Percentiles rank a stretch among this genome's conserved stretches.
phyloP scores from a whole-genome alignment of 92 coral and sea anemone species.

The Phenganax stokvisi region DNA sequence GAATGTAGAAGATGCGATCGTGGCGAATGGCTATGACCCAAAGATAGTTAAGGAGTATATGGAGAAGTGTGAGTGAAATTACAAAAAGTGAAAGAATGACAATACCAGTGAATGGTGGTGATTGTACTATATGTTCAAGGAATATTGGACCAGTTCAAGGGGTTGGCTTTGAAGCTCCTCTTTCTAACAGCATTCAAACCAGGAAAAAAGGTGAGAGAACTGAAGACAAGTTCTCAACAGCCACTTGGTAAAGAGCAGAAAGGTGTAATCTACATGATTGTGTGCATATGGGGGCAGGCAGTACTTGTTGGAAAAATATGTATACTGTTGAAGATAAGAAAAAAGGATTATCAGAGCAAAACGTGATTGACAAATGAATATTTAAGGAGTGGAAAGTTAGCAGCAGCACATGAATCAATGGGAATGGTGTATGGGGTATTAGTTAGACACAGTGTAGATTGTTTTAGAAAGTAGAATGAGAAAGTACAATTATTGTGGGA shows the following conservation, averaged over 20 bases:
- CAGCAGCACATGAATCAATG: slow-evolving; percentile 31
- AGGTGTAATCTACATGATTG: slow-evolving; percentile 12
- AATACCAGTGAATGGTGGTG: not conserved
- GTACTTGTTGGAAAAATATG: slow-evolving; percentile 27
- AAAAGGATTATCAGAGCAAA: slow-evolving; percentile 29
- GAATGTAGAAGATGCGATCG: not conserved
- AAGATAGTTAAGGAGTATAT: not conserved
- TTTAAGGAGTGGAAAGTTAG: not conserved
- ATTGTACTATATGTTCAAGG: not conserved
- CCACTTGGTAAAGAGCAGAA: slow-evolving; percentile 23
- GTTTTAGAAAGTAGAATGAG: slow-evolving; percentile 13
- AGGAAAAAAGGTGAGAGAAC: slow-evolving; percentile 5
- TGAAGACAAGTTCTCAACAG: slow-evolving; percentile 20
- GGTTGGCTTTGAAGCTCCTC: not conserved
- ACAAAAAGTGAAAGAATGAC: not conserved
- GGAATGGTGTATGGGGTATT: slow-evolving; percentile 25
- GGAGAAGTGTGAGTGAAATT: not conserved
- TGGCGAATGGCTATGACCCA: not conserved
- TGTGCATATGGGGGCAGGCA: slow-evolving; percentile 17
- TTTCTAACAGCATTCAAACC: not conserved
- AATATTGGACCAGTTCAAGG: not conserved
- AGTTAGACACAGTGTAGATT: slow-evolving; percentile 11
- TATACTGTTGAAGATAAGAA: slow-evolving; percentile 9
- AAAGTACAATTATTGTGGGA: not conserved
- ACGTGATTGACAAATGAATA: slow-evolving; percentile 1